Percentiles rank a stretch among this genome's conserved stretches.
phyloP scores from a whole-genome alignment of 2,113 vertebrate species.

The Xenus cinereus region DNA sequence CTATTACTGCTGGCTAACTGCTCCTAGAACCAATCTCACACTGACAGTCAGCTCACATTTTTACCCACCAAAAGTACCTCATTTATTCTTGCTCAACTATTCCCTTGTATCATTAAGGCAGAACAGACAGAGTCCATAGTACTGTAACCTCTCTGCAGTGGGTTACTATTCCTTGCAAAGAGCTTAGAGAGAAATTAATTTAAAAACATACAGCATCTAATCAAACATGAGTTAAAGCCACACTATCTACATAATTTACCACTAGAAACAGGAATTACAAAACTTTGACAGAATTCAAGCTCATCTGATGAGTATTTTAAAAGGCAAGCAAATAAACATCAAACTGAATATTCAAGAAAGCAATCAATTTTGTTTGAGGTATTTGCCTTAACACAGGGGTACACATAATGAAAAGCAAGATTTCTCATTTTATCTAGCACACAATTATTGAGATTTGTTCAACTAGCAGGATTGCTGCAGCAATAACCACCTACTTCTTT shows the following conservation, averaged over 20 bases:
- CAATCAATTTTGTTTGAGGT: neutral
- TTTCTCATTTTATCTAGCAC: neutral
- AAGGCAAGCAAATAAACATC: neutral
- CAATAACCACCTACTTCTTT: neutral
- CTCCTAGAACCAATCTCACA: slow-evolving; percentile 80
- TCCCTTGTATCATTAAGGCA: slow-evolving; percentile 80
- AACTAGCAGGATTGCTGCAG: neutral
- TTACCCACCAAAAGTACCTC: slow-evolving; percentile 79
- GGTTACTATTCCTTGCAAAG: slow-evolving; percentile 70
- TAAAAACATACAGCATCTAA: slow-evolving; percentile 64
- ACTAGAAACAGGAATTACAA: slow-evolving; percentile 38
- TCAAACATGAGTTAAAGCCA: slow-evolving; percentile 65
- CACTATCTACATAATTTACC: slow-evolving; percentile 35
- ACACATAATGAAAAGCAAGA: neutral
- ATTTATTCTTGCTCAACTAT: slow-evolving; percentile 82
- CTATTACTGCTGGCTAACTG: slow-evolving; percentile 85
- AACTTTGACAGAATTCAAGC: slow-evolving; percentile 6
- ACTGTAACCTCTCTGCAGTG: slow-evolving; percentile 78
- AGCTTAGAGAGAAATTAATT: slow-evolving; percentile 74
- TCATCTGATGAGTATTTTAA: slow-evolving; percentile 2
- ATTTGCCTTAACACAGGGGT: neutral
- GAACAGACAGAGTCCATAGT: slow-evolving; percentile 74
- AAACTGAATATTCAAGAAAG: neutral
- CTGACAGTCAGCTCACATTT: slow-evolving; percentile 80
- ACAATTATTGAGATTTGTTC: neutral